Percentiles rank a stretch among this genome's conserved stretches.
These are phyloP conservation scores for Chaetodon auriga DNA, from an alignment of 2,113 vertebrate genomes.

Conservation along the genomic window DNA sequence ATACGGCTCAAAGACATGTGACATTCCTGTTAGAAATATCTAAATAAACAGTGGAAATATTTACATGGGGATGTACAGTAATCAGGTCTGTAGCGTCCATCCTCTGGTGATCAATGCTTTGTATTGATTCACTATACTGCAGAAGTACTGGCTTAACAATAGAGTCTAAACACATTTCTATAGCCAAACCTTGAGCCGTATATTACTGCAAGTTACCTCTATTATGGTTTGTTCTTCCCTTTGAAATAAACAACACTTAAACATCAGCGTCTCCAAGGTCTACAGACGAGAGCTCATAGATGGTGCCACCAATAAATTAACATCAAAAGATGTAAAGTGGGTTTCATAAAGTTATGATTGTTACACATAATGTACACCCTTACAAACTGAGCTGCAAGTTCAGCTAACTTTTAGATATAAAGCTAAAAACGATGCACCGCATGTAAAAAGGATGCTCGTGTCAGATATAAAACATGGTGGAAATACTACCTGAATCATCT, in stretches of 20 bases:
- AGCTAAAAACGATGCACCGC: neutral
- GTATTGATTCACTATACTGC: slow-evolving; percentile 36
- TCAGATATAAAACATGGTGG: neutral
- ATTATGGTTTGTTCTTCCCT: neutral
- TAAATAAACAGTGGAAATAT: slow-evolving; percentile 3
- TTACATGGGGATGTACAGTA: neutral
- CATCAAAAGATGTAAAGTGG: slow-evolving; percentile 43
- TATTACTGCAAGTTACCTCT: neutral
- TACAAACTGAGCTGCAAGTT: neutral
- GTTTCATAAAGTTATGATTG: slow-evolving; percentile 2
- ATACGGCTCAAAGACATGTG: neutral
- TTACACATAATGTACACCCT: neutral
- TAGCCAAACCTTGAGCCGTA: neutral
- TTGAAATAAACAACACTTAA: slow-evolving; percentile 52
- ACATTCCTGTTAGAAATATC: neutral
- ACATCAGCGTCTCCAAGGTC: slow-evolving; percentile 34
- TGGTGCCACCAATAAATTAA: slow-evolving; percentile 39
- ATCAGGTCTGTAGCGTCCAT: slow-evolving; percentile 16
- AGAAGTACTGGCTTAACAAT: neutral
- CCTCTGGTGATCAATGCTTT: slow-evolving; percentile 27
- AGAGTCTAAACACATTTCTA: neutral
- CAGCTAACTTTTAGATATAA: neutral
- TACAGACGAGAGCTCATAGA: slow-evolving; percentile 31
- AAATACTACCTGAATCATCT: neutral
- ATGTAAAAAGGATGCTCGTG: neutral